Percentiles rank a stretch among this genome's conserved stretches.
Conservation (phyloP, 2,888 invertebrate species). For the Zaprionus obscuricornis region DNA sequence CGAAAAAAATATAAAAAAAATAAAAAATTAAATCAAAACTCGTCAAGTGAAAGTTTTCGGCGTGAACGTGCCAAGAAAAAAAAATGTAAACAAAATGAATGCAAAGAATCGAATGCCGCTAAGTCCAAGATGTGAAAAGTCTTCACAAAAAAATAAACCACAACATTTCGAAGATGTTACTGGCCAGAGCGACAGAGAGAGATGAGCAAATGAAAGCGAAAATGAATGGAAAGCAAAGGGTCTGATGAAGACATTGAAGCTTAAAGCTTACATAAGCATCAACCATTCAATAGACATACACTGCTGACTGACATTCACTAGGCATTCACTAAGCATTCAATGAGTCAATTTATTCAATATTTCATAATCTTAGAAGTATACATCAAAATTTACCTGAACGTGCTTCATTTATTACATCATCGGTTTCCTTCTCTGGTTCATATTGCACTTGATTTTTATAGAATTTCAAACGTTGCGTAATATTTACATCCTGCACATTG, state of each 20-base stretch:
- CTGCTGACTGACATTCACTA: no score
- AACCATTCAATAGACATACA: no score
- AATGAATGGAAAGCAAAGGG: no score
- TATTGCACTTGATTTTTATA: constrained; percentile 87
- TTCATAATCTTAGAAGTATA: no score
- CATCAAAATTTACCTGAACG: constrained; percentile 56
- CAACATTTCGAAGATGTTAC: constrained; percentile 7
- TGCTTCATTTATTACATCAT: constrained; percentile 24
- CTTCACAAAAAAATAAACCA: constrained; percentile 35
- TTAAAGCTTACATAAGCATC: constrained; percentile 62
- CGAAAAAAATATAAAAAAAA: constrained; percentile 41
- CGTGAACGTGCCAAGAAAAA: constrained; percentile 61
- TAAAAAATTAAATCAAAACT: constrained; percentile 72
- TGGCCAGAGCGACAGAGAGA: not conserved
- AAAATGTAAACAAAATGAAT: constrained; percentile 68
- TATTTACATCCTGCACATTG: constrained; percentile 87
- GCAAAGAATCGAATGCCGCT: constrained; percentile 67
- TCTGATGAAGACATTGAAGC: no score
- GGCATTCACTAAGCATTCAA: no score
- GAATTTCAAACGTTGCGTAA: constrained; percentile 87
- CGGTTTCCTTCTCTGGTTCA: constrained; percentile 63
- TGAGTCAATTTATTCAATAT: no score
- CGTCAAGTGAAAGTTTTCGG: constrained; percentile 64
- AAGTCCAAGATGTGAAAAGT: constrained; percentile 63
- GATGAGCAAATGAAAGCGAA: not conserved